A percentile compares a stretch with the other conserved stretches of the same genome.
These are phyloP conservation scores for Ageneiosus marmoratus DNA, from an alignment of 2,113 vertebrate genomes.

Conservation along the genomic window DNA sequence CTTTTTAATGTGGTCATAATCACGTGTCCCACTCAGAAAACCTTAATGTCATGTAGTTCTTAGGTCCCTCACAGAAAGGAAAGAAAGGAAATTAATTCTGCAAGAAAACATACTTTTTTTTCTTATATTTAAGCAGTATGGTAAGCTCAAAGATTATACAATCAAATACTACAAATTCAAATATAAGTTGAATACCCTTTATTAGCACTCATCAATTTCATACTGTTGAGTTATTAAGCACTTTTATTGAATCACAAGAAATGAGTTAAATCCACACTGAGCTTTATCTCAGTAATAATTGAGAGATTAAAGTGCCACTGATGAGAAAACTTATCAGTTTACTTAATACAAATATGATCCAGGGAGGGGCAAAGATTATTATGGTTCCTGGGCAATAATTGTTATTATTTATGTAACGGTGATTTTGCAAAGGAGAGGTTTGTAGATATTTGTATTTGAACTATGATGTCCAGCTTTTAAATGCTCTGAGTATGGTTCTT, in stretches of 20 bases:
- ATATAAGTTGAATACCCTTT: not conserved
- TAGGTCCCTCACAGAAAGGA: not conserved
- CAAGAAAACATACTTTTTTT: slow-evolving; percentile 13
- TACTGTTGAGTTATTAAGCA: not conserved
- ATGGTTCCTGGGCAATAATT: slow-evolving; percentile 49
- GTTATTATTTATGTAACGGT: slow-evolving; percentile 43
- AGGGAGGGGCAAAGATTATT: not conserved
- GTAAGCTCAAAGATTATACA: not conserved
- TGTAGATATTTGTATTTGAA: slow-evolving; percentile 56
- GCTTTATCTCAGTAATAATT: not conserved
- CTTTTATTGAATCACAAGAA: not conserved
- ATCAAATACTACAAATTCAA: not conserved
- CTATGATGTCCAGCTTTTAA: slow-evolving; percentile 39
- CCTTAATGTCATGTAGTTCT: slow-evolving; percentile 5
- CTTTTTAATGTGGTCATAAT: slow-evolving; percentile 57
- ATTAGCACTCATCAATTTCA: not conserved
- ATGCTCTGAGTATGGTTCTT: slow-evolving; percentile 27
- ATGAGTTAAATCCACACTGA: not conserved
- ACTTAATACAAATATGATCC: not conserved
- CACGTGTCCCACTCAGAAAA: not conserved
- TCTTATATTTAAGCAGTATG: not conserved
- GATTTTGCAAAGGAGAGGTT: slow-evolving; percentile 42
- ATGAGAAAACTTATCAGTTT: not conserved
- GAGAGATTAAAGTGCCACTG: slow-evolving; percentile 8
- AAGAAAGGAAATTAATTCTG: not conserved